These are phyloP conservation scores for Hedya salicella DNA, from an alignment of 2,888 invertebrate genomes.

Conservation along the genomic window DNA sequence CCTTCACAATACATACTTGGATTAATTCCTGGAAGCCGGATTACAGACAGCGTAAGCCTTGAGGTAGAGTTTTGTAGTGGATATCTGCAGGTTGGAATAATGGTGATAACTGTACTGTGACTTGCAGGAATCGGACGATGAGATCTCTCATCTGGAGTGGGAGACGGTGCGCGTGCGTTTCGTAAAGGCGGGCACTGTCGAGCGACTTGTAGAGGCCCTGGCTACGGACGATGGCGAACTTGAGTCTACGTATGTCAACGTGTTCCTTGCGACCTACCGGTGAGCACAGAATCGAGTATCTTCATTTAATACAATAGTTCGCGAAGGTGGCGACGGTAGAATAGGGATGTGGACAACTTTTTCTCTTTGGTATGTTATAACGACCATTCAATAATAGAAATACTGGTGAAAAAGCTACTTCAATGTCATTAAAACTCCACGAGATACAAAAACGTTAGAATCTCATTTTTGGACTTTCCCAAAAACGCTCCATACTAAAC, in stretches of 20 bases:
- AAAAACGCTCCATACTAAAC: too few relatives aligned
- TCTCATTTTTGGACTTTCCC: too few relatives aligned
- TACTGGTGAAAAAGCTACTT: too few relatives aligned
- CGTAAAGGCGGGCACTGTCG: slow-evolving; percentile 97
- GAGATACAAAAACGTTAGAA: too few relatives aligned
- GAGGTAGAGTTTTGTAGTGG: too few relatives aligned
- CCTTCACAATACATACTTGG: too few relatives aligned
- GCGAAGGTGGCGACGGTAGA: not conserved
- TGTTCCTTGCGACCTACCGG: slow-evolving; percentile 97
- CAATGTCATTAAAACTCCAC: too few relatives aligned
- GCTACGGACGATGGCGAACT: slow-evolving; percentile 97
- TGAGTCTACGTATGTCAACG: slow-evolving; percentile 98
- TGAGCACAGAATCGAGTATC: slow-evolving; percentile 65
- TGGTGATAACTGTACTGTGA: slow-evolving; percentile 4
- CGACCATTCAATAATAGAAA: too few relatives aligned
- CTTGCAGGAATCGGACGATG: slow-evolving; percentile 93
- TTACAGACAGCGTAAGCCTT: too few relatives aligned
- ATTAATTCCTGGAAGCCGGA: too few relatives aligned
- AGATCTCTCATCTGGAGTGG: slow-evolving; percentile 99
- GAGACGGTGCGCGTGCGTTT: slow-evolving; percentile 98
- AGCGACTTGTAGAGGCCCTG: slow-evolving; percentile 96
- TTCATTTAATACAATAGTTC: not conserved
- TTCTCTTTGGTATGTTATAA: too few relatives aligned
- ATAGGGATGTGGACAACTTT: too few relatives aligned
- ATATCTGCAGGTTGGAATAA: not conserved